phyloP scores from a whole-genome alignment of 2,888 invertebrate genomes.

The Lithophane semibrunnea region DNA sequence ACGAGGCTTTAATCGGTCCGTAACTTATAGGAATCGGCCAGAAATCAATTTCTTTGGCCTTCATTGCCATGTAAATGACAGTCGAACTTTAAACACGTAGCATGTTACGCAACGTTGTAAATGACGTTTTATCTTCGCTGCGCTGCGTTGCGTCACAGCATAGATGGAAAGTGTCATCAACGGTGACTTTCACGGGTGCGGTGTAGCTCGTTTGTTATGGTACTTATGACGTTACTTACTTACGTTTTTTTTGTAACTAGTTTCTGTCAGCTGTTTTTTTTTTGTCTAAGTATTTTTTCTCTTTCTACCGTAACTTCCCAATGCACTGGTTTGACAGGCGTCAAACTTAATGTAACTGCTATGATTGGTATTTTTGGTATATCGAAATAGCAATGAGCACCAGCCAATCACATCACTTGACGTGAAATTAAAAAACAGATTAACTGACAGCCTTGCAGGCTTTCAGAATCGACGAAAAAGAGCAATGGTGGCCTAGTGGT shows the following conservation, averaged over 20 bases:
- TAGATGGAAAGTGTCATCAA: constrained; percentile 76
- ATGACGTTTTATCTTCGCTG: constrained; percentile 67
- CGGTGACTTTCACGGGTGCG: constrained; percentile 70
- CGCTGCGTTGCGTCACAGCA: constrained; percentile 69
- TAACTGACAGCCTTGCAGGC: no score
- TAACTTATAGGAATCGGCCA: background rate
- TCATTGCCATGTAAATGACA: background rate
- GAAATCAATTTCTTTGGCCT: constrained; percentile 28
- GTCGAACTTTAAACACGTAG: constrained; percentile 55
- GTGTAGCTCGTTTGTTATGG: constrained; percentile 58
- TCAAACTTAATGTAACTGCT: background rate
- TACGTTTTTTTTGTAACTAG: background rate
- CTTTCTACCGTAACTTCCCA: background rate
- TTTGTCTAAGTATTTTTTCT: background rate
- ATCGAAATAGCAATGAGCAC: background rate
- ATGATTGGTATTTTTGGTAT: background rate
- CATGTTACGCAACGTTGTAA: constrained; percentile 46
- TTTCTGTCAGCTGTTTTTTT: background rate
- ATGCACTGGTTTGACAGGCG: background rate
- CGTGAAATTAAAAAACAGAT: background rate
- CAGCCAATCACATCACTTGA: background rate
- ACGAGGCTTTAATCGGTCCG: background rate
- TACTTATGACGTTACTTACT: constrained; percentile 55
- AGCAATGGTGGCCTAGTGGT: no score
- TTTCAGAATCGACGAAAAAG: background rate